Base-by-base conservation (phyloP, 1,140 invertebrate species). In the Campoletis sonorensis region DNA sequence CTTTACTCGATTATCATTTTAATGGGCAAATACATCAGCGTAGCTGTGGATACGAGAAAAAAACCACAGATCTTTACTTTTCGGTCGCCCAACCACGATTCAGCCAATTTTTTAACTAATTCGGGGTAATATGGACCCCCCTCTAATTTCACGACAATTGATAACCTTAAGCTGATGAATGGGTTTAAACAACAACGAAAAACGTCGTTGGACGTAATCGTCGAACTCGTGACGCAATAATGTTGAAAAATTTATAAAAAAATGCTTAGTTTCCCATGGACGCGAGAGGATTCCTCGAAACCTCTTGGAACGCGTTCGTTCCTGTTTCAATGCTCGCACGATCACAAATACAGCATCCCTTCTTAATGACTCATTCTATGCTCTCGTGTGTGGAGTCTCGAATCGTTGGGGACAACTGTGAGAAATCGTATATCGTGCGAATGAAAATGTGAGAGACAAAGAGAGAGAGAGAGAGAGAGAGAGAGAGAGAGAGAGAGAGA, bases 401-500 rank as follows among this genome's bases (percentile, higher is more conserved):
- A 10, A 67, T 30, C 75, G 40, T 13, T 54, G 75, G 27, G 75
- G 75, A 18, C 51, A 77, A 54, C 33, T 61, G 51, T 77, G 75
- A 77, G 75, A 77, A 77, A 77, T 27, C 26, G 61, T 67, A 64
- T 77, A 77, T 77, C 75, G 75, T 77, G 75, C 75, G 75, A 77
- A 77, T 77, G 75, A 77, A 77, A 77, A 77, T 77, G 30, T 11
- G 72, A 75, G 45, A 13, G 72, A 75, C 49, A 54, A 30, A 8
- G 8, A n/a, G n/a, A n/a, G 51, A 76, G 73, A 58, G 51, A 51
- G n/a, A n/a, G n/a, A n/a, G n/a, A n/a, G 30, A 21, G 72, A 75
- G 45, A 13, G 72, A 75, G 72, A 54, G 26, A 8, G 8, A n/a
- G n/a, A n/a, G 30, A 21, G 72, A 75, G 45, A 13, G 72, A 75